phyloP scores from a whole-genome alignment of 2,797 vertebrate species.

The Tapirus indicus region DNA sequence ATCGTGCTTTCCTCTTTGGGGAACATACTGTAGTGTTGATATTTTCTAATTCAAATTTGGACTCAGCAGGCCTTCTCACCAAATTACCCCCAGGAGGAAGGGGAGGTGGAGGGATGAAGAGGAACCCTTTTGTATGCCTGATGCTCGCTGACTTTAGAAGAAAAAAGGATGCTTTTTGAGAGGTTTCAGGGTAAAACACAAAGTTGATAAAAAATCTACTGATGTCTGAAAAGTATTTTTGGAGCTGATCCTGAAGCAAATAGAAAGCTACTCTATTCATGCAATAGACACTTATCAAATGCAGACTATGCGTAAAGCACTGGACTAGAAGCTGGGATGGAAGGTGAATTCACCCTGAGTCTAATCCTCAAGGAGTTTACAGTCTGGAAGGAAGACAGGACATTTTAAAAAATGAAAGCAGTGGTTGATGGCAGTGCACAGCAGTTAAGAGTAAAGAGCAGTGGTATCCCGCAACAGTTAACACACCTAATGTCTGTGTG shows the following conservation, averaged over 20 bases:
- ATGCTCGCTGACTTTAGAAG: neutral
- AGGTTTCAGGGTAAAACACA: neutral
- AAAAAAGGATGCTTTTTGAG: neutral
- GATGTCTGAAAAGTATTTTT: neutral
- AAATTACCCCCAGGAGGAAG: neutral
- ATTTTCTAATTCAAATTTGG: slow-evolving; percentile 58
- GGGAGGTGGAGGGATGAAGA: neutral
- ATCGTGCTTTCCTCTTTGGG: slow-evolving; percentile 51
- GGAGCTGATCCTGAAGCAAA: neutral
- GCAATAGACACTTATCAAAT: neutral
- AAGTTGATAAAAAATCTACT: neutral
- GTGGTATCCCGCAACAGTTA: rapidly evolving
- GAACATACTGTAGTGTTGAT: slow-evolving; percentile 54
- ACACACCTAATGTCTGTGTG: neutral
- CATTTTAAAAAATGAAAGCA: neutral
- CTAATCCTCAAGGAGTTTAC: neutral
- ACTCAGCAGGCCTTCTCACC: slow-evolving; percentile 13
- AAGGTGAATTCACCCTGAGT: neutral
- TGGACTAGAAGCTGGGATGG: neutral
- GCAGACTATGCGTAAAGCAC: neutral
- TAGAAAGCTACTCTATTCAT: neutral
- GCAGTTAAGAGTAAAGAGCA: neutral
- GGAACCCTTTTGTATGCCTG: neutral
- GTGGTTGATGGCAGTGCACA: too few relatives aligned
- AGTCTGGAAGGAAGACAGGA: neutral